Conservation (phyloP, 2,888 invertebrate genomes). For the Clistopyga incitator region DNA sequence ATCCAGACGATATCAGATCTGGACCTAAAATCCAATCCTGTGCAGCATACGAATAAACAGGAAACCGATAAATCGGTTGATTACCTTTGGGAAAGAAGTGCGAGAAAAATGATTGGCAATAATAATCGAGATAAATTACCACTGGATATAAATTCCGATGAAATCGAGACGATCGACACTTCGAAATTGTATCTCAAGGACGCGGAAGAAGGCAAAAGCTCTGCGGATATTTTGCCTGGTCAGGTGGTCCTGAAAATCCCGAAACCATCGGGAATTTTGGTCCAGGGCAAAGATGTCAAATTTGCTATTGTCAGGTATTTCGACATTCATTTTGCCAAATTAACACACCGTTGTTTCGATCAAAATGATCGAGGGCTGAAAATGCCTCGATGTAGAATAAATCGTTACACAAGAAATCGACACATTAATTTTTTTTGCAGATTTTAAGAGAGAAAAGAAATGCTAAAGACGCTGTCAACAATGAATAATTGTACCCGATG, state of each 20-base stretch:
- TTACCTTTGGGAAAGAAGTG: not conserved
- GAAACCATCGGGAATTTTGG: conserved; percentile 68
- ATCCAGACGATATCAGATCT: conserved; percentile 42
- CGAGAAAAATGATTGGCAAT: not conserved
- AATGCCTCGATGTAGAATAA: too few species aligned
- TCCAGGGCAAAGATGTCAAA: conserved; percentile 68
- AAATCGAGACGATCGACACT: not conserved
- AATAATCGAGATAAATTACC: not conserved
- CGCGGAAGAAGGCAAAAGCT: not conserved
- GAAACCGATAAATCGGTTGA: not conserved
- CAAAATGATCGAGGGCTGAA: too few species aligned
- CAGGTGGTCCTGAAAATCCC: conserved; percentile 3
- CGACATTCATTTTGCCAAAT: not conserved
- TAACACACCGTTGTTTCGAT: too few species aligned
- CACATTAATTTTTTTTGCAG: not conserved
- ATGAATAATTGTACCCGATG: not conserved
- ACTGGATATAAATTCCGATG: not conserved
- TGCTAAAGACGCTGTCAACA: not conserved
- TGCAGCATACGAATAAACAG: not conserved
- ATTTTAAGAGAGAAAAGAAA: not conserved
- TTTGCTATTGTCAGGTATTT: conserved; percentile 67
- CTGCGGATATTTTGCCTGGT: not conserved
- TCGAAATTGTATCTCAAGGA: not conserved
- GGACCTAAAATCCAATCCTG: not conserved
- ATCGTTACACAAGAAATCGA: not conserved